phyloP scores from a whole-genome alignment of 2,113 vertebrate genomes.

The Rhea americana region DNA sequence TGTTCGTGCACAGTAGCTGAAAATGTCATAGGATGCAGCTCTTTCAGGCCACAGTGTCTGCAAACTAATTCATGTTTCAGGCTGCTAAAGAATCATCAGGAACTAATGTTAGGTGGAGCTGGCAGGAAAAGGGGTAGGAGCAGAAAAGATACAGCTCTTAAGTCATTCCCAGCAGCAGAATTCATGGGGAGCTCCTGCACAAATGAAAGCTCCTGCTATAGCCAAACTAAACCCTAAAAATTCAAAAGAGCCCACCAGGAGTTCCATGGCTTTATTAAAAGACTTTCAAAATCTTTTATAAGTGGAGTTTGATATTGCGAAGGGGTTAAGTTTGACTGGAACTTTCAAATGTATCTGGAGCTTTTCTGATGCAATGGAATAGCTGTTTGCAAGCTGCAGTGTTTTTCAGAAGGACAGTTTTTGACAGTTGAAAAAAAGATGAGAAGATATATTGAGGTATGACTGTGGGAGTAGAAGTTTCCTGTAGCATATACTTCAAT shows the following conservation, averaged over 20 bases:
- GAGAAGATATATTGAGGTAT: conserved; percentile 20
- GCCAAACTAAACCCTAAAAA: not conserved
- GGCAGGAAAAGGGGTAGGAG: not conserved
- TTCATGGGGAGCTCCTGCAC: not conserved
- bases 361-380: not conserved
- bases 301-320: not conserved
- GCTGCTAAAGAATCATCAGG: not conserved
- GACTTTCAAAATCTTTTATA: not conserved
- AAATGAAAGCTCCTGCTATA: not conserved
- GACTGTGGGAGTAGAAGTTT: conserved; percentile 19
- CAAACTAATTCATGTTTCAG: not conserved
- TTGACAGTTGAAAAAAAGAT: not conserved
- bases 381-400: not conserved
- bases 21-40: not conserved
- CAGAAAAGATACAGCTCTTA: not conserved
- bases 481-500: not conserved
- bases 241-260: not conserved
- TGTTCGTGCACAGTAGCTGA: not conserved
- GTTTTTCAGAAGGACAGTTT: not conserved
- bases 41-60: not conserved
- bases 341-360: not conserved
- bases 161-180: not conserved
- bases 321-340: not conserved
- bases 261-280: not conserved
- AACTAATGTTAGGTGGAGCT: not conserved